These are phyloP conservation scores for Zenarchopterus dispar DNA, from an alignment of 2,797 vertebrate genomes.

Conservation along the genomic window DNA sequence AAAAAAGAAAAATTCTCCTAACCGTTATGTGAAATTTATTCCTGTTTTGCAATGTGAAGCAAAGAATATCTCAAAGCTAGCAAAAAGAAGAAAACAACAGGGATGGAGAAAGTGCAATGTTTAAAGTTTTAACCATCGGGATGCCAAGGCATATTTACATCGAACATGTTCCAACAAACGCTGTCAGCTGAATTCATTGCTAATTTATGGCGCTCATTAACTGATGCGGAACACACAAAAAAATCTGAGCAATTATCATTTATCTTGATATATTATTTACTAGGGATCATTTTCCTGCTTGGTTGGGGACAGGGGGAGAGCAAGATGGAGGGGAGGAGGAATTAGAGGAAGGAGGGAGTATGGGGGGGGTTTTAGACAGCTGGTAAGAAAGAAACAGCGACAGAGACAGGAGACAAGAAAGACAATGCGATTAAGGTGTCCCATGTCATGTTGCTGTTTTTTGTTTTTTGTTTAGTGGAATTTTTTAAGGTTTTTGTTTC, in stretches of 20 bases:
- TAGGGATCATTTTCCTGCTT: conserved; percentile 90
- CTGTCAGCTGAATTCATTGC: conserved; percentile 93
- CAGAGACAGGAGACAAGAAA: conserved; percentile 41
- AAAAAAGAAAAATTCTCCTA: background rate
- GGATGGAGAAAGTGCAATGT: background rate
- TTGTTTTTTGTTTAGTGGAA: background rate
- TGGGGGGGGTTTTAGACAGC: conserved; percentile 78
- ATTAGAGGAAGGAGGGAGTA: conserved; percentile 52
- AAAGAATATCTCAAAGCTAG: conserved; percentile 1
- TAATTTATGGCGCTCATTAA: conserved; percentile 99
- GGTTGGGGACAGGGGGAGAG: conserved; percentile 60
- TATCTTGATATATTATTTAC: conserved; percentile 99
- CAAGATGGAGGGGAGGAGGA: conserved; percentile 50
- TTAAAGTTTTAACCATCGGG: conserved; percentile 36
- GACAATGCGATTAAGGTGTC: conserved; percentile 45
- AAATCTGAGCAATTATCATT: conserved; percentile 97
- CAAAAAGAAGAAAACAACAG: background rate
- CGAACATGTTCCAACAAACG: conserved; percentile 85
- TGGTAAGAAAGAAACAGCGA: conserved; percentile 66
- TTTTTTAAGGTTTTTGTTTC: conserved; percentile 5
- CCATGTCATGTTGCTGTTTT: conserved; percentile 9
- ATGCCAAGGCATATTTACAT: conserved; percentile 62
- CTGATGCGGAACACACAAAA: conserved; percentile 85
- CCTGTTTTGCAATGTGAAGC: background rate
- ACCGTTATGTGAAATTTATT: too few relatives aligned